A percentile compares a stretch with the other conserved stretches of the same genome.
These are phyloP conservation scores for Aphidius gifuensis DNA, from an alignment of 1,140 invertebrate genomes.

Conservation along the genomic window DNA sequence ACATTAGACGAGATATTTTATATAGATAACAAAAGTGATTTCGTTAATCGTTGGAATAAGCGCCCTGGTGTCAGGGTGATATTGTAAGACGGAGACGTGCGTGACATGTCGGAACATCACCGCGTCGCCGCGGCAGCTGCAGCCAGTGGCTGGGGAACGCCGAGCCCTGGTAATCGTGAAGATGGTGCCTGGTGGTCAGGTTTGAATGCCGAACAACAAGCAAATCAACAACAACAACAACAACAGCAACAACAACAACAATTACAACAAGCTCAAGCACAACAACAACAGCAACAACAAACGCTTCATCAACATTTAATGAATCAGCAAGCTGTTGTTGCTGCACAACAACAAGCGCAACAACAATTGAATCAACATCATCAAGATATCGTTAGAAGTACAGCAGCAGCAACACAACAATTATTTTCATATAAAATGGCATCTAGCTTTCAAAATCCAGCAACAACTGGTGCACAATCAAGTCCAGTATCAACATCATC, in stretches of 20 bases:
- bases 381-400: slow-evolving; percentile 55
- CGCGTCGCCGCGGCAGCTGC: slow-evolving; percentile 43
- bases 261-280: slow-evolving; percentile 44
- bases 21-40: background rate
- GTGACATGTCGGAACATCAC: slow-evolving; percentile 53
- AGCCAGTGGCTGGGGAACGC: slow-evolving; percentile 49
- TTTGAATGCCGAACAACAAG: slow-evolving; percentile 48
- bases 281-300: slow-evolving; percentile 51
- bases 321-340: slow-evolving; percentile 52
- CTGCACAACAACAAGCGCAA: slow-evolving; percentile 41
- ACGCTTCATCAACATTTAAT: slow-evolving; percentile 56
- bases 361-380: slow-evolving; percentile 49
- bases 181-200: slow-evolving; percentile 55
- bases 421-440: slow-evolving; percentile 82
- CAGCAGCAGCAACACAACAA: slow-evolving; percentile 67
- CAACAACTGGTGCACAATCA: slow-evolving; percentile 55
- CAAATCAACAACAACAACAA: slow-evolving; percentile 47
- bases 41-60: background rate
- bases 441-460: slow-evolving; percentile 71
- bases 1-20: background rate
- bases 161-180: slow-evolving; percentile 54
- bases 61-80: slow-evolving; percentile 22
- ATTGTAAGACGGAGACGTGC: slow-evolving; percentile 27
- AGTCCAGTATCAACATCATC: slow-evolving; percentile 53
- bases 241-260: slow-evolving; percentile 45